Evolutionary conservation across 37 sponge, comb jelly and placozoan species (phyloP).

Genomic region (Ephydatia muelleri): DNA sequence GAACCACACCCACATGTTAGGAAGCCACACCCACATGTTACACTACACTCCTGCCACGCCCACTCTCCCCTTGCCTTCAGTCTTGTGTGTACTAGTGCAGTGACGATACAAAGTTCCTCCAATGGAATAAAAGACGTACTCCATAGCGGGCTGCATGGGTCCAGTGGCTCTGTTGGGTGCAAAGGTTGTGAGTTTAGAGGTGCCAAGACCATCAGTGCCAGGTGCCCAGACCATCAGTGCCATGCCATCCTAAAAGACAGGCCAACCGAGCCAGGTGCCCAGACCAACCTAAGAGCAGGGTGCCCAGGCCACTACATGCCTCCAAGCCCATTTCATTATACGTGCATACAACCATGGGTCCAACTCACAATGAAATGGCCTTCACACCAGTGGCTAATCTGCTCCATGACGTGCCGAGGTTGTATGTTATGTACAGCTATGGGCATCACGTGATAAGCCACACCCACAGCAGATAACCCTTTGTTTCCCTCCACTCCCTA

Average conservation of each 20-base stretch:
- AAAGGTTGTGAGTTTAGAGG: too few relatives aligned
- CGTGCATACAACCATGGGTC: background rate
- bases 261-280: too few relatives aligned
- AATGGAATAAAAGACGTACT: constrained; percentile 34
- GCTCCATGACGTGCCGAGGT: constrained; percentile 10
- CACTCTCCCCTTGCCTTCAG: constrained; percentile 13
- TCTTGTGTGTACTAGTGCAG: constrained; percentile 4
- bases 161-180: background rate
- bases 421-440: constrained; percentile 30
- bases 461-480: background rate
- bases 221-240: too few relatives aligned
- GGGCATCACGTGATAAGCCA: background rate
- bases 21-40: background rate
- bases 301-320: too few relatives aligned
- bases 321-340: too few relatives aligned
- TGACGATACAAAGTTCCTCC: background rate
- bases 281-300: too few relatives aligned
- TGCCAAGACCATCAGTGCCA: too few relatives aligned
- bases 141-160: background rate
- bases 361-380: constrained; percentile 27
- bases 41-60: background rate
- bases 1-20: background rate
- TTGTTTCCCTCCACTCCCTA: background rate
- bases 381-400: background rate
- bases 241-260: too few relatives aligned